Evolutionary conservation across 37 sponge, comb jelly and placozoan species (phyloP).

Genomic region (Aphrocallistes beatrix): DNA sequence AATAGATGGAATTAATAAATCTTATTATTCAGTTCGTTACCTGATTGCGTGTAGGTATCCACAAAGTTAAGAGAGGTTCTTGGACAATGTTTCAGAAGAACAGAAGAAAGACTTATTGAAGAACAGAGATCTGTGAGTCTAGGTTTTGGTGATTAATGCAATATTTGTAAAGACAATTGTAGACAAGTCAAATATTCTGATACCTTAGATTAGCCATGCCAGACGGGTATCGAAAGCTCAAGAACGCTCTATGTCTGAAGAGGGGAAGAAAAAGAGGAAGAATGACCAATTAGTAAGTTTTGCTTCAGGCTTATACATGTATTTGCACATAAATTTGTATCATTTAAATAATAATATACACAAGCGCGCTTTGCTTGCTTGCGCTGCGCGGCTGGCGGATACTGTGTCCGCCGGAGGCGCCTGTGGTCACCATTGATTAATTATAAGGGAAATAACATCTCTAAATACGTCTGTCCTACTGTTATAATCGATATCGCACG

Average conservation of each 20-base stretch:
- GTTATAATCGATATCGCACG: no score
- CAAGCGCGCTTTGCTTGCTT: no score
- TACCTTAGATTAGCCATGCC: not conserved
- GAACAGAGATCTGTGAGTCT: slow-evolving; percentile 3
- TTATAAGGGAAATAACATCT: no score
- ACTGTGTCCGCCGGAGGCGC: no score
- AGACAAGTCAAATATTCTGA: not conserved
- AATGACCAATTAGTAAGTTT: not conserved
- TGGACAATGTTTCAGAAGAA: not conserved
- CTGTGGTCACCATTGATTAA: no score
- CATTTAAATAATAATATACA: no score
- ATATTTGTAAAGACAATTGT: not conserved
- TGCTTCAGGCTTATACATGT: no score
- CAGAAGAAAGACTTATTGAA: not conserved
- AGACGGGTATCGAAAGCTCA: not conserved
- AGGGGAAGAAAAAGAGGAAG: not conserved
- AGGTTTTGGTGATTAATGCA: not conserved
- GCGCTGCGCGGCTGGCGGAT: no score
- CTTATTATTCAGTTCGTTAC: no score
- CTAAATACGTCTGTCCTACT: no score
- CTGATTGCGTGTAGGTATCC: not conserved
- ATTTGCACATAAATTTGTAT: no score
- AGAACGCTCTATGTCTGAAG: slow-evolving; percentile 17
- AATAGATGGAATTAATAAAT: no score
- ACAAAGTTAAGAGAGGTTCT: not conserved